These are phyloP conservation scores for Vanacampus margaritifer DNA, from an alignment of 2,113 vertebrate species.

Conservation along the genomic window DNA sequence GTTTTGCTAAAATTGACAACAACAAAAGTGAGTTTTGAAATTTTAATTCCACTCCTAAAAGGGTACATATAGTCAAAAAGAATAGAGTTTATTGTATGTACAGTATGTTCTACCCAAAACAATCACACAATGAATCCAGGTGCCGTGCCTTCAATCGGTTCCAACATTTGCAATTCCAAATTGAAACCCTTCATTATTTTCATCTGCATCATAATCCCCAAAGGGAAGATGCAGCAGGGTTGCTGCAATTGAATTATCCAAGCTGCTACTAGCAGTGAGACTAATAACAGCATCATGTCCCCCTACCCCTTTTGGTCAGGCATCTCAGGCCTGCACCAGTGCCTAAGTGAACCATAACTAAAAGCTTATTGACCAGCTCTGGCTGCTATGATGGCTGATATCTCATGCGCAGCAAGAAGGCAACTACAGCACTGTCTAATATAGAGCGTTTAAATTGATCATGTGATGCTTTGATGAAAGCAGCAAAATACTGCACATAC, in stretches of 20 bases:
- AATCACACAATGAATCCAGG: constrained; percentile 16
- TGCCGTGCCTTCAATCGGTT: constrained; percentile 13
- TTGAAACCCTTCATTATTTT: constrained; percentile 35
- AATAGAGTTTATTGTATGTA: constrained; percentile 6
- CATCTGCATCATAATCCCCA: constrained; percentile 8
- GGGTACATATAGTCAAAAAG: constrained; percentile 12
- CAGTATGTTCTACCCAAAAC: constrained; percentile 21
- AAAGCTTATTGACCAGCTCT: constrained; percentile 35
- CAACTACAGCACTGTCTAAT: neutral
- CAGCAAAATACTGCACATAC: neutral
- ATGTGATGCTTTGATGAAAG: constrained; percentile 1
- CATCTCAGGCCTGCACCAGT: constrained; percentile 18
- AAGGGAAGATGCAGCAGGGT: constrained; percentile 9
- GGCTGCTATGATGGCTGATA: constrained; percentile 25
- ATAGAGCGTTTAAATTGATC: constrained; percentile 2
- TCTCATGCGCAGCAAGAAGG: constrained; percentile 10
- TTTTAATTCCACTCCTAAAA: too few species aligned
- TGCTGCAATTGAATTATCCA: constrained; percentile 38
- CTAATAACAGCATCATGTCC: constrained; percentile 7
- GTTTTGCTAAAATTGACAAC: too few species aligned
- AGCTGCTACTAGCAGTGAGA: constrained; percentile 24
- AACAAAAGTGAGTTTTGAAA: too few species aligned
- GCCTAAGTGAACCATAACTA: constrained; percentile 33
- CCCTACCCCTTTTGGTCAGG: constrained; percentile 3
- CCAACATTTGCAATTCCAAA: constrained; percentile 38